These are phyloP conservation scores for Amiota mariae DNA, from an alignment of 2,888 invertebrate genomes.

Conservation along the genomic window DNA sequence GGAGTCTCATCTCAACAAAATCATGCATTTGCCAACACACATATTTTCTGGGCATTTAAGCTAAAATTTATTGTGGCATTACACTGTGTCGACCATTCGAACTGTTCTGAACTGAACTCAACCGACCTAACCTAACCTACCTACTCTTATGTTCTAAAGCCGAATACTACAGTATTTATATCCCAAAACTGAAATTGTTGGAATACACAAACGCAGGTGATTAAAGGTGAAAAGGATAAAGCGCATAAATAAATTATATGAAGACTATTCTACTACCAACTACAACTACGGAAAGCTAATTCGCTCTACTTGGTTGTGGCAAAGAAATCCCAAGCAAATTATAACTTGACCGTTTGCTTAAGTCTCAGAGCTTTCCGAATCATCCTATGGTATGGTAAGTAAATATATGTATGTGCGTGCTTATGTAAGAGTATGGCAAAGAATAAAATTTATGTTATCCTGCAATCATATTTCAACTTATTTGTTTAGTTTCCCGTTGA, in stretches of 20 bases:
- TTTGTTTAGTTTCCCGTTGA: slow-evolving; percentile 32
- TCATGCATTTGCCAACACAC: slow-evolving; percentile 17
- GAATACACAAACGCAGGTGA: slow-evolving; percentile 31
- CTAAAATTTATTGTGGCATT: slow-evolving; percentile 34
- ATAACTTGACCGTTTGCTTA: background rate
- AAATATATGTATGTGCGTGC: slow-evolving; percentile 38
- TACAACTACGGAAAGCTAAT: too few species aligned
- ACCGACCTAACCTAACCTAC: slow-evolving; percentile 6
- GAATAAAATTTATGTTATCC: slow-evolving; percentile 50
- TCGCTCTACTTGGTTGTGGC: background rate
- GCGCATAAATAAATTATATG: slow-evolving; percentile 41
- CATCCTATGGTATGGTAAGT: slow-evolving; percentile 37
- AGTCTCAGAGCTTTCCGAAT: background rate
- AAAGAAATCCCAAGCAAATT: slow-evolving; percentile 5
- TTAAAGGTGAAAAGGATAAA: slow-evolving; percentile 46
- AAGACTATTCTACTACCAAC: slow-evolving; percentile 17
- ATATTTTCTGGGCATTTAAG: slow-evolving; percentile 26
- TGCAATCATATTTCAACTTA: slow-evolving; percentile 52
- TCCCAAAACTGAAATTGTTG: slow-evolving; percentile 7
- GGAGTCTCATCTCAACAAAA: background rate
- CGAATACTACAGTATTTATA: background rate
- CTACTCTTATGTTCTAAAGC: too few species aligned
- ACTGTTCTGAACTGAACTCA: background rate
- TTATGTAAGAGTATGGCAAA: background rate
- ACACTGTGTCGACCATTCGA: background rate